Evolutionary conservation across 2,797 vertebrate genomes (phyloP).

Genomic region (Potorous gilbertii): DNA sequence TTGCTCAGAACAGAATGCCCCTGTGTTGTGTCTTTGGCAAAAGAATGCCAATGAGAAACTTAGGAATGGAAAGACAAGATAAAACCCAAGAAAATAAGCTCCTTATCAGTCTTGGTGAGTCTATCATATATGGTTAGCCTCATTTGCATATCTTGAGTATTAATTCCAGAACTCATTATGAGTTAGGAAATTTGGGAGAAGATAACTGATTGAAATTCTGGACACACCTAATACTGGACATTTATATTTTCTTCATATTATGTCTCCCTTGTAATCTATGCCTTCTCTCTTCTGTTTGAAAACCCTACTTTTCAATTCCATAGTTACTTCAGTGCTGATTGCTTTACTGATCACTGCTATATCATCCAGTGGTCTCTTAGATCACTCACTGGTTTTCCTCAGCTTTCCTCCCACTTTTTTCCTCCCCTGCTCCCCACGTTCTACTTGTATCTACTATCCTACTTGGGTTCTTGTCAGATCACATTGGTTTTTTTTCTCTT

Average conservation of each 20-base stretch:
- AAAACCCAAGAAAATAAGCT: constrained; percentile 68
- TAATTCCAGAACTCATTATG: constrained; percentile 73
- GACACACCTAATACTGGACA: constrained; percentile 11
- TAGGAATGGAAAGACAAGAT: constrained; percentile 72
- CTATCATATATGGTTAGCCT: constrained; percentile 67
- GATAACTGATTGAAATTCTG: constrained; percentile 70
- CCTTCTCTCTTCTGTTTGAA: not conserved
- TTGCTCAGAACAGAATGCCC: constrained; percentile 49
- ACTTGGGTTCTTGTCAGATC: not conserved
- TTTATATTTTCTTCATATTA: not conserved
- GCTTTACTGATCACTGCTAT: not conserved
- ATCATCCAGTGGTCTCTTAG: not conserved
- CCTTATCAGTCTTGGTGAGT: constrained; percentile 62
- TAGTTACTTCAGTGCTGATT: not conserved
- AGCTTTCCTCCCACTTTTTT: not conserved
- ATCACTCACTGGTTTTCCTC: not conserved
- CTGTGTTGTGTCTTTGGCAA: constrained; percentile 49
- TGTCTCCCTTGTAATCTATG: not conserved
- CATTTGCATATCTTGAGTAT: constrained; percentile 81
- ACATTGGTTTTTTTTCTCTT: not conserved
- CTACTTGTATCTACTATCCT: not conserved
- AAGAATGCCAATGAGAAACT: constrained; percentile 65
- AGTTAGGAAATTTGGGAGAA: constrained; percentile 62
- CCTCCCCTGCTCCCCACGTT: not conserved
- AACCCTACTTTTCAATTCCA: not conserved